Base-by-base conservation (phyloP, 2,888 invertebrate genomes). In the Sceliomorpha sp. region DNA sequence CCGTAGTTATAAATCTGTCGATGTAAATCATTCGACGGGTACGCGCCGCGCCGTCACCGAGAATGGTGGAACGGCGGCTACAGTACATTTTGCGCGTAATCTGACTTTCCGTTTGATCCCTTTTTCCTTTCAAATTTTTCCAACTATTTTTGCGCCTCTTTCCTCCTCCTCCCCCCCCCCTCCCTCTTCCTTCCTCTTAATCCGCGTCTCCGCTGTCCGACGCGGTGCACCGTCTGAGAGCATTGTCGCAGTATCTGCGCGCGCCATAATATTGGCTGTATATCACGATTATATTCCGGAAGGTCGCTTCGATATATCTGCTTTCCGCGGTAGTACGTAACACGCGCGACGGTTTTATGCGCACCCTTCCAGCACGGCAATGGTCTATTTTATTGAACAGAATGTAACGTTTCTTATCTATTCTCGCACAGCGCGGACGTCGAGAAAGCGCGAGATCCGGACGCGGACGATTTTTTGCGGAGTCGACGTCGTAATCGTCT, bases 271-370 rank as follows among this genome's bases (percentile, higher is more conserved):
- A 81, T 82, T 79, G 81, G 80, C 79, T 76, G 76, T 80, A 82
- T 78, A 80, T 82, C 78, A 82, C 78, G 82, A 82, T 82, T 81
- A 81, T 81, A 80, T 73, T 59, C 78, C 74, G 78, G 51, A 60
- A 67, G 67, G 45, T 36, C 14, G 51, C 29, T 45, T 20, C 55
- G 58, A 69, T 62, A 53, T 63, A 59, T 59, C 55, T 50, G 29
- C 56, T 67, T 64, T 44, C 70, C 58, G 67, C 67, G 60, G 60
- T 51, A 58, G 69, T 70, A 68, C 72, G 73, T 75, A 77, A 73
- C 75, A 70, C 47, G 20, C 62, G 72, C 70, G 77, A 77, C 76
- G 78, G 78, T 81, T 81, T 81, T 81, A 81, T 81, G 80, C 79
- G 76, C 73, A 71, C 70, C 74, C 76, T 80, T 80, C 80, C 39